Conservation (phyloP, 1,140 invertebrate genomes). For the Lepidotrigona ventralis region DNA sequence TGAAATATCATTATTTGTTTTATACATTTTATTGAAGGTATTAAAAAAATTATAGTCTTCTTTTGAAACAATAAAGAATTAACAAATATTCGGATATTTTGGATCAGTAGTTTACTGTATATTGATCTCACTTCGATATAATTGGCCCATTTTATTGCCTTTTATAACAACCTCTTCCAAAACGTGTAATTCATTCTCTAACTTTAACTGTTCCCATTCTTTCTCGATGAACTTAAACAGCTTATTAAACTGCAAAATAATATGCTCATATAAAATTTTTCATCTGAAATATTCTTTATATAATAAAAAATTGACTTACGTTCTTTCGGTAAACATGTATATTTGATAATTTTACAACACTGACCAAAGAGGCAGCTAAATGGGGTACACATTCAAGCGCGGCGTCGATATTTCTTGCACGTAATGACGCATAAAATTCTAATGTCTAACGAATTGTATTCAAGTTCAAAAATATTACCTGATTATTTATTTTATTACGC, state of each 20-base stretch:
- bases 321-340: not conserved
- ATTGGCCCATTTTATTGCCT: not conserved
- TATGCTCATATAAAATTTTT: not conserved
- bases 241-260: slow-evolving; percentile 2
- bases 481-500: not conserved
- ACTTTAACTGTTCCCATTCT: not conserved
- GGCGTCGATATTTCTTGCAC: not conserved
- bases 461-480: not conserved
- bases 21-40: no score
- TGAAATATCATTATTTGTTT: no score
- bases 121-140: slow-evolving; percentile 17
- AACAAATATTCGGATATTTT: no score
- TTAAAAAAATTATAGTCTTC: no score
- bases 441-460: not conserved
- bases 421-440: not conserved
- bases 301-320: not conserved
- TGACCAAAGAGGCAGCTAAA: not conserved
- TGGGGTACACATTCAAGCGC: slow-evolving; percentile 8
- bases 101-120: not conserved
- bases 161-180: not conserved
- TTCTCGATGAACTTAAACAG: not conserved
- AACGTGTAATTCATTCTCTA: not conserved
- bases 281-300: not conserved
- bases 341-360: not conserved
- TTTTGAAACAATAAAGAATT: no score